Base-by-base conservation (phyloP, 2,888 invertebrate genomes). In the Amiota minor region DNA sequence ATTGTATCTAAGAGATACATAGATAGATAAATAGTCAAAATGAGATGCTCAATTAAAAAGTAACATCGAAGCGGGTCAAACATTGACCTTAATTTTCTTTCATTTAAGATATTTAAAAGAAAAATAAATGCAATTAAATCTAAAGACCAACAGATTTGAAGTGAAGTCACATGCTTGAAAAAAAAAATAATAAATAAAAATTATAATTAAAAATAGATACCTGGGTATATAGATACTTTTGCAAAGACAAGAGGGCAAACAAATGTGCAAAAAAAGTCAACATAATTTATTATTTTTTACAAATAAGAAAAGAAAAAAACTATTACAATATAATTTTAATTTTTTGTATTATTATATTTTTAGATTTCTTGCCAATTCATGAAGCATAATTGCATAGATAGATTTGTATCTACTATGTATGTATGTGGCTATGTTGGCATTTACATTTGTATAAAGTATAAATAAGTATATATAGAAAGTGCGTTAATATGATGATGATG, bases 361-460 rank as follows among this genome's bases (percentile, higher is more conserved):
- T 80, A 73, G 56, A 77, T 83, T 85, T 83, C 78, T 85, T 83
- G 83, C 80, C 86, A 84, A 83, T 84, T 83, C 83, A 83, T 77
- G 71, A 75, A 76, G 75, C 81, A 80, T 83, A 83, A 83, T 83
- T 85, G 83, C 76, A 77, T 76, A 78, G 80, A 78, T 79, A 74
- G 16, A 35, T 65, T 59, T 16, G 9, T 56, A 59, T 50, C 53
- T 12, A 50, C 16, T 6, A 3, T 16, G 56, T 1, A n/a, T 65
- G 46, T 77, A 77, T 77, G 69, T 23, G 14, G 53, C 18, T 35
- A 47, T 49, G 11, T 16, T 62, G 18, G 76, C 71, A 65, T 79
- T 18, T 35, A 55, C 35, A 56, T n/a, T 4, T 59, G 12, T 18
- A 59, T 11, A 59, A 59, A 62, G 53, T 53, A 53, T 14, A 23